Evolutionary conservation across 1,140 invertebrate species (phyloP), one percentile per base, ranked within the genome.

Genomic region (Octopus bimaculoides): DNA sequence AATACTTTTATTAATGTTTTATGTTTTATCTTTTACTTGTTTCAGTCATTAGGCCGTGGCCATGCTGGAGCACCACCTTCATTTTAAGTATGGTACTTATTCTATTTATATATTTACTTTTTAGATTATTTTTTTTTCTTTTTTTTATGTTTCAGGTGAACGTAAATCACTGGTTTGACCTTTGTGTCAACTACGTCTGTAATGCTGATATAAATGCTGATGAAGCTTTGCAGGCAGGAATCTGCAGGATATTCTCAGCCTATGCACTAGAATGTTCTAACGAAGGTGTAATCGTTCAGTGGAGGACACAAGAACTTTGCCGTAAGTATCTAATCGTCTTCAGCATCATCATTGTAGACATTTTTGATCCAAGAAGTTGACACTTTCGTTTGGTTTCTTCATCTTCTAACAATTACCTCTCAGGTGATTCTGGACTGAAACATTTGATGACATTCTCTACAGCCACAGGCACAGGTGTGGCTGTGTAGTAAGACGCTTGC

Each of bases 131-230:
- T 61, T 17, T 61, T 9, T 17, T 3, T 61, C 3, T 61, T 17
- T 10, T 61, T 61, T 61, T 61, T 41, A 2, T 41, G 26, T 41
- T 75, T 71, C 75, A 83, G 82, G 75, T 83, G 53, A 76, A 82
- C 52, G 79, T 78, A 12, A 79, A 71, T 54, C 41, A 79, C 5
- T 83, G 82, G 82, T 83, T 73, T 56, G 61, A 66, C 9, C 77
- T 80, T 55, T 83, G 82, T 77, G 78, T 83, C 74, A 82, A 79
- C 75, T 78, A 82, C 41, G 75, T 79, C 54, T 83, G 82, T 79
- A 81, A 52, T 7, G 81, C 81, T 5, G 26, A 41, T 41, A 41
- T 41, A 41, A 41, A 41, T 41, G 77, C 78, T 5, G 73, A 77
- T 1, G 56, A 14, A 14, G 81, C 78, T 26, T 79, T 82, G 14